A percentile compares a stretch with the other conserved stretches of the same genome.
These are phyloP conservation scores for Idris sp. DNA, from an alignment of 1,140 invertebrate genomes.

Conservation along the genomic window DNA sequence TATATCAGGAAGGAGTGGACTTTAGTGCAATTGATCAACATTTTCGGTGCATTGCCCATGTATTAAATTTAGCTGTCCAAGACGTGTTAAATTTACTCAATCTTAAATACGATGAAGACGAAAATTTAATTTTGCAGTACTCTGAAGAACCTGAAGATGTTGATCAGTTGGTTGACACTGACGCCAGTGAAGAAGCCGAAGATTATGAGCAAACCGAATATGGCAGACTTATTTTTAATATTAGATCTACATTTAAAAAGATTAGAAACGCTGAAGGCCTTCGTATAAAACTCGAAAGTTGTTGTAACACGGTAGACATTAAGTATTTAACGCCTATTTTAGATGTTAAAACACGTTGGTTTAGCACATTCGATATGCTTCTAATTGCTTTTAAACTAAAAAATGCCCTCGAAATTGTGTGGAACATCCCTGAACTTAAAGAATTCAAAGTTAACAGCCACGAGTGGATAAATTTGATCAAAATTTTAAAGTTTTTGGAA, in stretches of 20 bases:
- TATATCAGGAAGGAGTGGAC: not conserved
- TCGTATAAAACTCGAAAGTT: not conserved
- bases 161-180: too few relatives aligned
- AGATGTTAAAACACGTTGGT: conserved; percentile 26
- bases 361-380: conserved; percentile 20
- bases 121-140: not conserved
- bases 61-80: conserved; percentile 32
- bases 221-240: conserved; percentile 8
- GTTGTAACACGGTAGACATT: too few relatives aligned
- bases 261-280: conserved; percentile 17
- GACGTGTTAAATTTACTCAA: conserved; percentile 27
- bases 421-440: conserved; percentile 1
- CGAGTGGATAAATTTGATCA: not conserved
- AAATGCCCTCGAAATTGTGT: conserved; percentile 7
- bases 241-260: conserved; percentile 8
- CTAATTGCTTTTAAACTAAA: conserved; percentile 12
- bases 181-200: too few relatives aligned
- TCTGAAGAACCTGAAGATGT: too few relatives aligned
- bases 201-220: conserved; percentile 1
- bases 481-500: conserved; percentile 5
- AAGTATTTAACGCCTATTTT: conserved; percentile 13
- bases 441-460: not conserved
- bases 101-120: conserved; percentile 9
- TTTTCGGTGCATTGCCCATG: conserved; percentile 36
- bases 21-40: conserved; percentile 27